A percentile compares a stretch with the other conserved stretches of the same genome.
These are phyloP conservation scores for Clavelina lepadiformis DNA, from an alignment of 23 tunicate genomes.

Conservation along the genomic window DNA sequence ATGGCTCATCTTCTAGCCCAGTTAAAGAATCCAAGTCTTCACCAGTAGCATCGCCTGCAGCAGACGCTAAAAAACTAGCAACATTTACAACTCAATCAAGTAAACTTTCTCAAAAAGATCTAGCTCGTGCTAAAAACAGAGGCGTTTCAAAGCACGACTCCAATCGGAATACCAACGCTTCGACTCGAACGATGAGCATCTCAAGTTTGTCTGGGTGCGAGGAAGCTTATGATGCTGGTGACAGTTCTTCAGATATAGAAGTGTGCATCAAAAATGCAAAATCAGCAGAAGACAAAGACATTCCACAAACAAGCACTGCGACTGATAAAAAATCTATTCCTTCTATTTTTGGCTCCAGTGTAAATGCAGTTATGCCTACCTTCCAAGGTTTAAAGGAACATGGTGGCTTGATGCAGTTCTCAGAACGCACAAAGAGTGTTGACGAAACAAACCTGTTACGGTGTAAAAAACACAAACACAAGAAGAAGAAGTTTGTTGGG, in stretches of 20 bases:
- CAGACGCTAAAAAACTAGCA: too few relatives aligned
- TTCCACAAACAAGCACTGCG: not conserved
- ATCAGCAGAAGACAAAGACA: not conserved
- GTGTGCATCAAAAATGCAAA: slow-evolving; percentile 1
- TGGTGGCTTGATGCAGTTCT: slow-evolving; percentile 53
- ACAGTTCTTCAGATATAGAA: slow-evolving; percentile 67
- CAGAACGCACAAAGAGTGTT: slow-evolving; percentile 28
- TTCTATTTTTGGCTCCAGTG: slow-evolving; percentile 32
- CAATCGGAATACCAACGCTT: too few relatives aligned
- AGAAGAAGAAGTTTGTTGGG: slow-evolving; percentile 56
- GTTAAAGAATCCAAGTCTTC: not conserved
- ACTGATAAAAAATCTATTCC: slow-evolving; percentile 2
- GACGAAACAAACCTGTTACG: slow-evolving; percentile 14
- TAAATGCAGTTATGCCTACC: slow-evolving; percentile 29
- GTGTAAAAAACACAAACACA: slow-evolving; percentile 71
- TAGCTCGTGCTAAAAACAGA: too few relatives aligned
- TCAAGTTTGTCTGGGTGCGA: slow-evolving; percentile 41
- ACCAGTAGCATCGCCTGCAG: not conserved
- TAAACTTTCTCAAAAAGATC: too few relatives aligned
- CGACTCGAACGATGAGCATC: slow-evolving; percentile 3
- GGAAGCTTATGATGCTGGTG: slow-evolving; percentile 53
- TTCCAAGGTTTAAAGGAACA: slow-evolving; percentile 62
- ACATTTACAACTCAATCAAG: too few relatives aligned
- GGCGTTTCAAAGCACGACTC: too few relatives aligned
- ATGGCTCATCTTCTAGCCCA: slow-evolving; percentile 12